Evolutionary conservation across 2,113 vertebrate genomes (phyloP).

Genomic region (Pica pica): DNA sequence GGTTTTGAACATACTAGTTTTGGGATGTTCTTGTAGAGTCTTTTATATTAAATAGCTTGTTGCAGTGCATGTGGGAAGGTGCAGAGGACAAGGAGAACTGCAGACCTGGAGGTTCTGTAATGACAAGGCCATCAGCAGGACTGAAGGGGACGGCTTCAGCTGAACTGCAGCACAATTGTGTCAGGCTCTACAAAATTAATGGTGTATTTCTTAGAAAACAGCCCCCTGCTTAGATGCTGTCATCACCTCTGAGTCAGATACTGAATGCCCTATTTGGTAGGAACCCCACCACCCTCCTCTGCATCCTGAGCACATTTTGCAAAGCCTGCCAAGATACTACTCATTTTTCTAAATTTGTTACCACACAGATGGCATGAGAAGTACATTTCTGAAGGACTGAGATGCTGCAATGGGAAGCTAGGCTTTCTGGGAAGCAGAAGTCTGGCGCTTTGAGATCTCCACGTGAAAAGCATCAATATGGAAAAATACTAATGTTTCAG

Average conservation of each 20-base stretch:
- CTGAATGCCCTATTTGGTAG: not conserved
- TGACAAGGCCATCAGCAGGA: not conserved
- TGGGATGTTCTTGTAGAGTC: not conserved
- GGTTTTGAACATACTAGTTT: not conserved
- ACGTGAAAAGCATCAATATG: not conserved
- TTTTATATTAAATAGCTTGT: not conserved
- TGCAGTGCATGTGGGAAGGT: not conserved
- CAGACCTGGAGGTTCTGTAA: not conserved
- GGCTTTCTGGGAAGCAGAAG: not conserved
- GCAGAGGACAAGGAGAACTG: not conserved
- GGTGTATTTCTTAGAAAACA: not conserved
- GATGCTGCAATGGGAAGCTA: not conserved
- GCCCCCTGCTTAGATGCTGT: not conserved
- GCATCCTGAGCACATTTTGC: not conserved
- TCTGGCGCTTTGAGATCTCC: not conserved
- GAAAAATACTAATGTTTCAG: not conserved
- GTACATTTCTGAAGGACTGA: conserved; percentile 1
- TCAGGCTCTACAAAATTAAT: not conserved
- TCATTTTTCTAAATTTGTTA: conserved; percentile 41
- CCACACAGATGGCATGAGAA: conserved; percentile 25
- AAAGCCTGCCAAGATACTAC: conserved; percentile 6
- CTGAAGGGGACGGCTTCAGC: not conserved
- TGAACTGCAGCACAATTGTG: not conserved
- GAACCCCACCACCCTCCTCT: not conserved
- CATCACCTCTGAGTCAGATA: conserved; percentile 8